Evolutionary conservation across 2,797 vertebrate species (phyloP).

Genomic region (Tokudaia tokunoshimensis): DNA sequence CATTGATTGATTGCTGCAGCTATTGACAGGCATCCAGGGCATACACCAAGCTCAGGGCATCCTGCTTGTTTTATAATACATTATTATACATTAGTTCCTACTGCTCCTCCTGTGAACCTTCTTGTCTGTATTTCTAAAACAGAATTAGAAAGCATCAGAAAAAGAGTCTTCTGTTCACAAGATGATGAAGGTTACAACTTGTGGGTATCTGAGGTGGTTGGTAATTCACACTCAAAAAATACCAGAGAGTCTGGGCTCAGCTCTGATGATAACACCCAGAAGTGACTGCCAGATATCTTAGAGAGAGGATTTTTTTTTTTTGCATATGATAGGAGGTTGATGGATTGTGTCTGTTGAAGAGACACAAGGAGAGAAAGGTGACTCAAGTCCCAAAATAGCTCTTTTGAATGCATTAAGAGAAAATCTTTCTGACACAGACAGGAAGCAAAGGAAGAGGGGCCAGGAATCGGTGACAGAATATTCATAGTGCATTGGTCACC

Average conservation of each 20-base stretch:
- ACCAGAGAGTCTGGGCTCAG: slow-evolving; percentile 69
- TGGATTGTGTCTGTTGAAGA: slow-evolving; percentile 80
- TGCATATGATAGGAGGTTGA: slow-evolving; percentile 77
- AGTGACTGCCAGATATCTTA: slow-evolving; percentile 62
- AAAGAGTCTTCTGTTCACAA: slow-evolving; percentile 61
- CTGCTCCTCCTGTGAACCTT: background rate
- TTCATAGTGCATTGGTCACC: slow-evolving; percentile 65
- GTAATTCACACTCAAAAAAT: slow-evolving; percentile 71
- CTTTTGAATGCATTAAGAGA: slow-evolving; percentile 82
- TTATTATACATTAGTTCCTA: slow-evolving; percentile 2
- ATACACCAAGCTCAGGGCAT: background rate
- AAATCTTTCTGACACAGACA: slow-evolving; percentile 76
- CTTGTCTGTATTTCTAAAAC: slow-evolving; percentile 17
- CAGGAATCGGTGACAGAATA: slow-evolving; percentile 78
- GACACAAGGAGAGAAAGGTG: slow-evolving; percentile 82
- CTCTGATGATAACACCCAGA: slow-evolving; percentile 62
- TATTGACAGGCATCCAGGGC: background rate
- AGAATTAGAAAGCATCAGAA: slow-evolving; percentile 53
- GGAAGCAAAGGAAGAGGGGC: slow-evolving; percentile 76
- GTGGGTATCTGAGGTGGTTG: slow-evolving; percentile 51
- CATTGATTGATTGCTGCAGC: background rate
- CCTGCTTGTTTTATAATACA: background rate
- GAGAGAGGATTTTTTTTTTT: slow-evolving; percentile 64
- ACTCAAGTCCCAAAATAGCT: slow-evolving; percentile 79
- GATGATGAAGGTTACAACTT: slow-evolving; percentile 58